Conservation (phyloP, 2,113 vertebrate genomes). For the Raja brachyura region DNA sequence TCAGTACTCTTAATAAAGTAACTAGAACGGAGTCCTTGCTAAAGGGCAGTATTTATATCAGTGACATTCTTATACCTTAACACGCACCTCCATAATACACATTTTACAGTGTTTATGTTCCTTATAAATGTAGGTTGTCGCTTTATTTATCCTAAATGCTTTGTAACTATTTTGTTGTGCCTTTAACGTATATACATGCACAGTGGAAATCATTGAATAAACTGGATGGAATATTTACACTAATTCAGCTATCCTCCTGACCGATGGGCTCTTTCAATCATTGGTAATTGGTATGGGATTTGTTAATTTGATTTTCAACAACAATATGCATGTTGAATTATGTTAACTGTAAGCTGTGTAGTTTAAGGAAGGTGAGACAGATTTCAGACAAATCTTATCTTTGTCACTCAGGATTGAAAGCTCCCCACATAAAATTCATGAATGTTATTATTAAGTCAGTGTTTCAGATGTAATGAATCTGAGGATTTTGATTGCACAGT, state of each 20-base stretch:
- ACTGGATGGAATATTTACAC: background rate
- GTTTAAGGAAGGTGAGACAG: background rate
- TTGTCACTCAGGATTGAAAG: background rate
- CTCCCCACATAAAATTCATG: background rate
- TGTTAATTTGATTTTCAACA: background rate
- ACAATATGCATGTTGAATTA: background rate
- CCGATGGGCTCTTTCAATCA: background rate
- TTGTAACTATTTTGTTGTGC: background rate
- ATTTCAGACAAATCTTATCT: background rate
- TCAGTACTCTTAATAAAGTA: background rate
- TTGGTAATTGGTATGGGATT: background rate
- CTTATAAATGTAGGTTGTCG: background rate
- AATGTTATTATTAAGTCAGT: background rate
- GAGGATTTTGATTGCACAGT: background rate
- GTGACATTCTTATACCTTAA: background rate
- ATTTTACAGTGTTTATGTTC: background rate
- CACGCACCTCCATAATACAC: background rate
- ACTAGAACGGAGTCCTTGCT: too few species aligned
- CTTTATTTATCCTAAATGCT: background rate
- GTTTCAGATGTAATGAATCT: background rate
- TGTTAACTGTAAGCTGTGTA: background rate
- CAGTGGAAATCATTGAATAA: too few species aligned
- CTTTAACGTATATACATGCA: background rate
- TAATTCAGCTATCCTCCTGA: background rate
- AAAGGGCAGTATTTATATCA: background rate